Evolutionary conservation across 2,113 vertebrate genomes (phyloP).

Genomic region (Oryzias woworae): DNA sequence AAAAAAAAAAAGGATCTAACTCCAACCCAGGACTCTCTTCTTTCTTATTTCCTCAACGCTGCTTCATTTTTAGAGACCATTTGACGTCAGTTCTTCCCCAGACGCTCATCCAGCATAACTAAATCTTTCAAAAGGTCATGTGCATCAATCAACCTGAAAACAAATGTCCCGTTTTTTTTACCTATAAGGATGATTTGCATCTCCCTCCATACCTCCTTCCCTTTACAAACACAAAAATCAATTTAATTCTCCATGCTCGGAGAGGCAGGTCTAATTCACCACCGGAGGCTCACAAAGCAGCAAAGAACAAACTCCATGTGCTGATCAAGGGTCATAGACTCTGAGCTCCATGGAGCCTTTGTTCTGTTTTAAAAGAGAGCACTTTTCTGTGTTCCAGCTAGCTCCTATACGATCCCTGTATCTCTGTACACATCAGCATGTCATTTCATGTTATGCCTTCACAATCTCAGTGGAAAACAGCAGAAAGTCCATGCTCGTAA

Average conservation of each 20-base stretch:
- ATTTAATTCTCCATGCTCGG: constrained; percentile 47
- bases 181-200: constrained; percentile 57
- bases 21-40: neutral
- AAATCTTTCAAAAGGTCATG: constrained; percentile 59
- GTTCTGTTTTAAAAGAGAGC: constrained; percentile 29
- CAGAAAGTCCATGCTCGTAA: too few species aligned
- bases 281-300: constrained; percentile 11
- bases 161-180: constrained; percentile 66
- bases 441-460: too few species aligned
- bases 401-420: constrained; percentile 30
- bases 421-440: neutral
- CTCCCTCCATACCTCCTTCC: constrained; percentile 48
- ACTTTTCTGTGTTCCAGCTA: constrained; percentile 23
- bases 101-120: constrained; percentile 42
- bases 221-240: constrained; percentile 50
- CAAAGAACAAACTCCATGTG: constrained; percentile 26
- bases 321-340: constrained; percentile 34
- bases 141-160: constrained; percentile 43
- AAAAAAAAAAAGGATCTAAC: constrained; percentile 1
- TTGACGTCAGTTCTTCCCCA: constrained; percentile 46
- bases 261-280: constrained; percentile 32
- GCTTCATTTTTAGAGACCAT: constrained; percentile 32
- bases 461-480: too few species aligned
- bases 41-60: constrained; percentile 44
- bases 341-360: constrained; percentile 39